These are phyloP conservation scores for Eciton burchellii DNA, from an alignment of 1,140 invertebrate genomes.

Conservation along the genomic window DNA sequence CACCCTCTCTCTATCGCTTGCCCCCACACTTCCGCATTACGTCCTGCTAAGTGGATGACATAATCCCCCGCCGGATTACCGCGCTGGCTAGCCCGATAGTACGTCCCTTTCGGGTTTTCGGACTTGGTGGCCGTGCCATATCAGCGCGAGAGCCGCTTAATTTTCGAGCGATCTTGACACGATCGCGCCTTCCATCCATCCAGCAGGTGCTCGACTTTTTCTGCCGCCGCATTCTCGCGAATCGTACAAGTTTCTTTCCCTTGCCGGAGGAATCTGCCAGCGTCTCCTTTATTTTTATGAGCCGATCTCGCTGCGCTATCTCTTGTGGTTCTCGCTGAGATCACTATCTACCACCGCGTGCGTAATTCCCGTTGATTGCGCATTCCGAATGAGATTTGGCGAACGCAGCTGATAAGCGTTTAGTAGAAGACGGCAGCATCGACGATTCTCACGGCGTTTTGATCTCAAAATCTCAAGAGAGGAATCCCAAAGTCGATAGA, in stretches of 20 bases:
- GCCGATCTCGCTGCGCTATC: conserved; percentile 37
- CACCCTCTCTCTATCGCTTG: too few species aligned
- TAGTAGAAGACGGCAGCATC: too few species aligned
- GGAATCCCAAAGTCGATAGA: too few species aligned
- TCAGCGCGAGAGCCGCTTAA: conserved; percentile 65
- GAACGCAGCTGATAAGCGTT: too few species aligned
- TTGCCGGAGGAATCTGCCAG: background rate
- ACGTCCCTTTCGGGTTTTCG: conserved; percentile 48
- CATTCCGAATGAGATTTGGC: background rate
- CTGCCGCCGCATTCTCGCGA: conserved; percentile 15
- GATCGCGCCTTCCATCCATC: conserved; percentile 67
- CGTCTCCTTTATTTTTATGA: conserved; percentile 8
- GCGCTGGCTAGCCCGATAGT: conserved; percentile 25
- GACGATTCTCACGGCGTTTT: too few species aligned
- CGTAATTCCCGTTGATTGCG: conserved; percentile 12
- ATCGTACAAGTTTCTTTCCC: conserved; percentile 38
- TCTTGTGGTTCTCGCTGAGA: background rate
- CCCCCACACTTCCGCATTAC: conserved; percentile 73
- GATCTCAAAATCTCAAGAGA: too few species aligned
- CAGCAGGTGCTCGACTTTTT: conserved; percentile 45
- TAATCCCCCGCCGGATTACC: conserved; percentile 77
- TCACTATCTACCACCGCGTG: background rate
- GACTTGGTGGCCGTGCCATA: background rate
- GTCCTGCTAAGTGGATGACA: conserved; percentile 78
- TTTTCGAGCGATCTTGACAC: conserved; percentile 76